phyloP scores from a whole-genome alignment of 2,797 vertebrate species.

The Ibycter americanus region DNA sequence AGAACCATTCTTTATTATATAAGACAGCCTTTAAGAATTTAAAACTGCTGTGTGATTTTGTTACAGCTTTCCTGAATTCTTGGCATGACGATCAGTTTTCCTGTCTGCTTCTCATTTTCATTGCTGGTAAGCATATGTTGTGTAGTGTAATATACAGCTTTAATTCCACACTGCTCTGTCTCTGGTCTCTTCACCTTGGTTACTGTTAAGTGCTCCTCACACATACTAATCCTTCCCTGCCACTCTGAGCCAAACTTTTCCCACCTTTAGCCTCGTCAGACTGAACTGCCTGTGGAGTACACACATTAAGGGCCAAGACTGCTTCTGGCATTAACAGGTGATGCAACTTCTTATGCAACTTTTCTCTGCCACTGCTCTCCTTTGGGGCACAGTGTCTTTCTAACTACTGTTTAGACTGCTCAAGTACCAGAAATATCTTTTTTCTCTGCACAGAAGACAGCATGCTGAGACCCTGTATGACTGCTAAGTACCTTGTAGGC shows the following conservation, averaged over 20 bases:
- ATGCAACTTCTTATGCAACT: background rate
- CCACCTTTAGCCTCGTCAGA: background rate
- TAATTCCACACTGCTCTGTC: background rate
- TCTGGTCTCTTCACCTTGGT: background rate
- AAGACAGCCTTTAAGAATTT: background rate
- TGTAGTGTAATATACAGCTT: background rate
- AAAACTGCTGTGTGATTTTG: background rate
- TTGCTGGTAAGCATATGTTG: background rate
- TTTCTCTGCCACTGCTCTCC: background rate
- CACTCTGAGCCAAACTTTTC: background rate
- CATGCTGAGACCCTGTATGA: background rate
- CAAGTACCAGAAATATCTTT: background rate
- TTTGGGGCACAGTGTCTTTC: background rate
- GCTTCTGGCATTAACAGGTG: background rate
- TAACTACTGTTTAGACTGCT: background rate
- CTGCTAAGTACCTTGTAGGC: background rate
- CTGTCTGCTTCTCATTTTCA: background rate
- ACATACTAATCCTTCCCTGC: background rate
- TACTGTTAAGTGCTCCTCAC: background rate
- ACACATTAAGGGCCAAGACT: background rate
- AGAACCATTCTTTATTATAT: background rate
- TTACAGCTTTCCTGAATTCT: background rate
- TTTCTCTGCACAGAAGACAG: background rate
- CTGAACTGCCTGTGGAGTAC: background rate
- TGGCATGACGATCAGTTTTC: background rate